phyloP scores from a whole-genome alignment of 2,113 vertebrate species.

The Irena cyanogastra region DNA sequence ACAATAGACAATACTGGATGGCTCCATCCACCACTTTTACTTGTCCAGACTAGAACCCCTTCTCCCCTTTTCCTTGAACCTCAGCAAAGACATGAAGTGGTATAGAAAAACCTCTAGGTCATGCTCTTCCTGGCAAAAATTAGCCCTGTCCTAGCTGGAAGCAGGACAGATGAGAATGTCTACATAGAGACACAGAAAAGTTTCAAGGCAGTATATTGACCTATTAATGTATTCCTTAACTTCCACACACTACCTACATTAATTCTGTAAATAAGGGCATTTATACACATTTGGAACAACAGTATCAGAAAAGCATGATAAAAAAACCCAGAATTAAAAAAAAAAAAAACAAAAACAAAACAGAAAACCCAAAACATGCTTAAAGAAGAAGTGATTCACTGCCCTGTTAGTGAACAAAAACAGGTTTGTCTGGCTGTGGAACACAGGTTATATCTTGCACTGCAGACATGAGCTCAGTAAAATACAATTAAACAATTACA shows the following conservation, averaged over 20 bases:
- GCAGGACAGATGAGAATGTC: not conserved
- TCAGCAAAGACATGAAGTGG: not conserved
- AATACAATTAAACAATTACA: not conserved
- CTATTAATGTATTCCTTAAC: not conserved
- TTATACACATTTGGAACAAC: not conserved
- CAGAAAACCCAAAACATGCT: not conserved
- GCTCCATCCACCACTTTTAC: not conserved
- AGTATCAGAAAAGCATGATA: not conserved
- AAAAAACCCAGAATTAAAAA: not conserved
- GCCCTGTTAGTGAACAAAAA: not conserved
- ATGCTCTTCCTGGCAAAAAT: not conserved
- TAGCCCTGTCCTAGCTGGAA: not conserved
- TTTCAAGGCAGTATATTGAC: not conserved
- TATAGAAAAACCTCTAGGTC: not conserved
- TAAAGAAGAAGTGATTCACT: not conserved
- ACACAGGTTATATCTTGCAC: not conserved
- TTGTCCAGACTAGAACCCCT: no score
- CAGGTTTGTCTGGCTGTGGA: not conserved
- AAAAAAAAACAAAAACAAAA: not conserved
- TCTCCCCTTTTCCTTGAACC: not conserved
- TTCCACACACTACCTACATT: not conserved
- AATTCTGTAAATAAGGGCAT: not conserved
- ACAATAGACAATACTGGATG: not conserved
- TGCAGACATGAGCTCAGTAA: not conserved
- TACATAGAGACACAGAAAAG: not conserved